These are phyloP conservation scores for Lamellibrachia luymesi DNA, from an alignment of 1,140 invertebrate genomes.

Conservation along the genomic window DNA sequence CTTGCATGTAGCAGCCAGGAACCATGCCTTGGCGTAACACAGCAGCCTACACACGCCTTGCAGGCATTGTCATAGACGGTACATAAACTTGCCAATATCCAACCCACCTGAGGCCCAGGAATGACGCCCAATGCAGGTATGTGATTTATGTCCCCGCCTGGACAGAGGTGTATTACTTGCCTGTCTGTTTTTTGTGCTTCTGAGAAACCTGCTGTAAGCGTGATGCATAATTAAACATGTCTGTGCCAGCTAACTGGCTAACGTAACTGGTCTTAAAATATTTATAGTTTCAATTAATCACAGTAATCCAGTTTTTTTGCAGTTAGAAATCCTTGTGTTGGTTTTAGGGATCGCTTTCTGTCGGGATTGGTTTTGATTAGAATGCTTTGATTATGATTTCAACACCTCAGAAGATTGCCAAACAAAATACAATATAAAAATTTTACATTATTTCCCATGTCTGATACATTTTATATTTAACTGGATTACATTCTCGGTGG, in stretches of 20 bases:
- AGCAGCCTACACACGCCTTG: background rate
- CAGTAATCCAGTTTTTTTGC: no score
- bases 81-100: background rate
- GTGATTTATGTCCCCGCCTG: background rate
- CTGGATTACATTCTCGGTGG: no score
- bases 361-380: no score
- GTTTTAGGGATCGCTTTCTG: no score
- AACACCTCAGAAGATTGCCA: no score
- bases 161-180: background rate
- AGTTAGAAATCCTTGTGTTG: no score
- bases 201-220: background rate
- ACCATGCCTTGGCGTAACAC: background rate
- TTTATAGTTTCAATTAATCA: no score
- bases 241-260: background rate
- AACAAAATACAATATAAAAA: no score
- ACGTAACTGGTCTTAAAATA: background rate
- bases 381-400: no score
- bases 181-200: background rate
- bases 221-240: background rate
- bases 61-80: background rate
- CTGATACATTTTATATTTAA: no score
- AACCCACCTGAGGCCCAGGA: background rate
- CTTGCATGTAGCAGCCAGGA: background rate
- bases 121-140: background rate
- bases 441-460: no score